Conservation (phyloP, 2,797 vertebrate genomes). For the Bucorvus abyssinicus region DNA sequence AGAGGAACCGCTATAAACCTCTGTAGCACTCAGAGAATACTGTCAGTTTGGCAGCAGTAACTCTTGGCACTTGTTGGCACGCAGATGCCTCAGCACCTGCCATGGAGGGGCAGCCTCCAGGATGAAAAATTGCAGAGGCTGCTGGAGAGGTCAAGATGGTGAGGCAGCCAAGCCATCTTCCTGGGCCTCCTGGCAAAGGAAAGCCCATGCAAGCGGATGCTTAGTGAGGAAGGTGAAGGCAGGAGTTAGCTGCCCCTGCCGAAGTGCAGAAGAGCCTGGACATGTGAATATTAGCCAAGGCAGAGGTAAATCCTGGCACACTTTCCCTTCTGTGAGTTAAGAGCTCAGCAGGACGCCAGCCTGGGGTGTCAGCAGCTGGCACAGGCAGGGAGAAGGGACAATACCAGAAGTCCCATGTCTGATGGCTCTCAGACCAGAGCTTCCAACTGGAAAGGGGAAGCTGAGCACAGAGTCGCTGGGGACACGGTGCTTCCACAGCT, state of each 20-base stretch:
- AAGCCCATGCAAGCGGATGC: background rate
- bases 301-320: background rate
- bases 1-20: background rate
- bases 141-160: background rate
- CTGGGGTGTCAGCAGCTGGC: accelerated
- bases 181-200: background rate
- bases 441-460: background rate
- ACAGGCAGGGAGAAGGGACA: background rate
- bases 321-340: background rate
- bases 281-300: background rate
- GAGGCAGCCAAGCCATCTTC: background rate
- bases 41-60: background rate
- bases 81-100: background rate
- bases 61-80: too few relatives aligned
- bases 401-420: background rate
- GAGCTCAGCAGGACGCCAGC: background rate
- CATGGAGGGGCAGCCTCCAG: background rate
- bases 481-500: background rate
- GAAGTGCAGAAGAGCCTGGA: background rate
- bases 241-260: background rate
- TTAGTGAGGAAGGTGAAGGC: background rate
- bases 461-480: background rate
- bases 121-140: background rate
- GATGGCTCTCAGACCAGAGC: background rate
- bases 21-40: background rate